These are phyloP conservation scores for Orchestia grillus DNA, from an alignment of 1,140 invertebrate genomes.

Conservation along the genomic window DNA sequence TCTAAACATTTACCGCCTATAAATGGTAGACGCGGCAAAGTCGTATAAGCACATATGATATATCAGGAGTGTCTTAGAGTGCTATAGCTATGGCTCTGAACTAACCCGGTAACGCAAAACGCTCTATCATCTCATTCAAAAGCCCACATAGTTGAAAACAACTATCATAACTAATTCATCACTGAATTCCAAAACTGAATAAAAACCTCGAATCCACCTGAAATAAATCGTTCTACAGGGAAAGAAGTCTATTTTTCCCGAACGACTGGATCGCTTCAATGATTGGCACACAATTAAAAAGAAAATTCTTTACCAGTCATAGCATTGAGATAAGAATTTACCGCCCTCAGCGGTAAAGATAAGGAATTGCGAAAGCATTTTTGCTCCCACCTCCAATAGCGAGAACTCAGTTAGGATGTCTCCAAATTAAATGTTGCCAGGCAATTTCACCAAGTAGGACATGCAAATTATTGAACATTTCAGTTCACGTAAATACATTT, in stretches of 20 bases:
- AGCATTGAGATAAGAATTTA: no score
- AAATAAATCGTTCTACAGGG: neutral
- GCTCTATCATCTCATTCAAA: neutral
- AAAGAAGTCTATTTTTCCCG: neutral
- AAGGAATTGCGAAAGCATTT: neutral
- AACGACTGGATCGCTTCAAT: neutral
- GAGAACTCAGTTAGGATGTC: neutral
- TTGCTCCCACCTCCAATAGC: neutral
- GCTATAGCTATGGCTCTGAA: constrained; percentile 7
- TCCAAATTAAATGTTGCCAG: neutral
- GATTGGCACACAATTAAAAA: neutral
- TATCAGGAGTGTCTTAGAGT: neutral
- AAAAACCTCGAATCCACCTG: neutral
- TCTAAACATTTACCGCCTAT: constrained; percentile 21
- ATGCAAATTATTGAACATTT: neutral
- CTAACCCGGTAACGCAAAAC: neutral
- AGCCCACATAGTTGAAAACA: neutral
- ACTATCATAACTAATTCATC: neutral
- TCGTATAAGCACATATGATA: constrained; percentile 22
- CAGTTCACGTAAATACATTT: neutral
- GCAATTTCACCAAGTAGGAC: neutral
- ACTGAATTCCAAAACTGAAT: neutral
- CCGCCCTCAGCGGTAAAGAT: neutral
- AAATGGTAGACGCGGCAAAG: neutral
- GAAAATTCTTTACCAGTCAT: neutral